These are phyloP conservation scores for Eucidaris tribuloides DNA, from an alignment of 35 echinoderm and acorn worm genomes.

Conservation along the genomic window DNA sequence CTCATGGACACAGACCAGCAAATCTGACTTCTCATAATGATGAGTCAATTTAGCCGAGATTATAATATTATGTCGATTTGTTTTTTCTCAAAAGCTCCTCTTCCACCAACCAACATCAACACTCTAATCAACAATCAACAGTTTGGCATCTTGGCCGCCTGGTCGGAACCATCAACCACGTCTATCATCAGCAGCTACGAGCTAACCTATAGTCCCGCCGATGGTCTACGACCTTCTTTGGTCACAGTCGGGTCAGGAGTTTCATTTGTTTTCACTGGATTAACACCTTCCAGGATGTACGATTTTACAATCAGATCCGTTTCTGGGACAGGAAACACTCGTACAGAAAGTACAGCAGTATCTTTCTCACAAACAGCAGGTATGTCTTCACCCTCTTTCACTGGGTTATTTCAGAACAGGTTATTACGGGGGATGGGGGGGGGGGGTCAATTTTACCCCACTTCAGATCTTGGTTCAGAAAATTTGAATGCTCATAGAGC, in stretches of 20 bases:
- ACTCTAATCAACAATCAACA: neutral
- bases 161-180: neutral
- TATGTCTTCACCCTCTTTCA: too few species aligned
- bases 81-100: constrained; percentile 20
- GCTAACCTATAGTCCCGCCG: constrained; percentile 21
- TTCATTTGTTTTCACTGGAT: neutral
- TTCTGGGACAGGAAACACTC: neutral
- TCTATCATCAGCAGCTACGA: constrained; percentile 8
- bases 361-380: too few species aligned
- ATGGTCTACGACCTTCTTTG: neutral
- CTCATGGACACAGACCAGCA: too few species aligned
- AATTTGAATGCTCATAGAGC: too few species aligned
- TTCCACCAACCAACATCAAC: constrained; percentile 16
- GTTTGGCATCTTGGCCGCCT: neutral
- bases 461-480: too few species aligned
- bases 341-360: neutral
- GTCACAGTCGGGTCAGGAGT: neutral
- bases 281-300: neutral
- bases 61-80: neutral
- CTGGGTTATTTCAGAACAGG: too few species aligned
- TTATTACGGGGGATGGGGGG: too few species aligned
- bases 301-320: neutral
- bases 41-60: too few species aligned
- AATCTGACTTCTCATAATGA: too few species aligned
- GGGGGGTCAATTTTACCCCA: too few species aligned